Evolutionary conservation across 2,797 vertebrate species (phyloP).

Genomic region (Eulemur coronatus): DNA sequence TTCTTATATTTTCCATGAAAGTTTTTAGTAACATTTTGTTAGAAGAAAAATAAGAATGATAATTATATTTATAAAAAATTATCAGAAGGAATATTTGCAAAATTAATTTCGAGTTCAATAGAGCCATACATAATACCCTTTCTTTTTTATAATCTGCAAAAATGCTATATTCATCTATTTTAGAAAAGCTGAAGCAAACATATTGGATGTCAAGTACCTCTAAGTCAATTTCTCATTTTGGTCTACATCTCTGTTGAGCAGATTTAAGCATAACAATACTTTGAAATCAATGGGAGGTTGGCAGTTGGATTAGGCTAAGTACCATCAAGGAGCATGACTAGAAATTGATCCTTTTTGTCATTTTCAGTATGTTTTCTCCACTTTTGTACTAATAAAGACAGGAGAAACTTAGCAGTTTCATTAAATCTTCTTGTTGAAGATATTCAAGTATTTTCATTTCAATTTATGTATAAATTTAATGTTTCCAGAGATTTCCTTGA

Average conservation of each 20-base stretch:
- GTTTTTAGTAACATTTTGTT: neutral
- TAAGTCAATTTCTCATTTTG: conserved; percentile 48
- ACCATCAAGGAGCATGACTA: neutral
- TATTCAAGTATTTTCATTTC: neutral
- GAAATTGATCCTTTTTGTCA: neutral
- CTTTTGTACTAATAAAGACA: neutral
- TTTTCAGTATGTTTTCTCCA: neutral
- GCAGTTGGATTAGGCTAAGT: conserved; percentile 4
- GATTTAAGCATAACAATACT: neutral
- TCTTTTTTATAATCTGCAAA: neutral
- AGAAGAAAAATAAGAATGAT: neutral
- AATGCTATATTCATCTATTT: neutral
- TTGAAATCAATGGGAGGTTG: conserved; percentile 27
- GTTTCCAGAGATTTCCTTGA: neutral
- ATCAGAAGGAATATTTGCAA: neutral
- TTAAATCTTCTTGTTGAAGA: neutral
- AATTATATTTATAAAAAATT: neutral
- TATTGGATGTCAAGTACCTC: conserved; percentile 3
- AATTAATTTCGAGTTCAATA: neutral
- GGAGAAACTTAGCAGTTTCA: neutral
- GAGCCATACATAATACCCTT: neutral
- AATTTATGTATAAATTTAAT: neutral
- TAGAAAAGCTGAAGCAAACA: neutral
- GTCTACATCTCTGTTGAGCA: neutral
- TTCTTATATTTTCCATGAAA: neutral